Base-by-base conservation (phyloP, 2,888 invertebrate genomes). In the Lamproptera curius region DNA sequence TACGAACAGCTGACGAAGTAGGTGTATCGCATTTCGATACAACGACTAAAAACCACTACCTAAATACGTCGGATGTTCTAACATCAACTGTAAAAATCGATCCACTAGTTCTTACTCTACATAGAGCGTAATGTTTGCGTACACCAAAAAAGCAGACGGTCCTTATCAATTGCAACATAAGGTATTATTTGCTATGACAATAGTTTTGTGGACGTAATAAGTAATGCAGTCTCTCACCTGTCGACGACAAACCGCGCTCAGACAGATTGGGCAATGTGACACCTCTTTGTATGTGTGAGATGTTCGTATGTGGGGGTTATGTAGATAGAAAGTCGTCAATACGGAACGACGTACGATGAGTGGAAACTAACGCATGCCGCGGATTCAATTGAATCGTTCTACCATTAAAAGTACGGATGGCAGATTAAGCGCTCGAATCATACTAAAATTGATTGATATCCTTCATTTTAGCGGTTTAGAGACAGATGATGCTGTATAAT, bases 381-480 rank as follows among this genome's bases (percentile, higher is more conserved):
- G 63, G 75, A 74, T 76, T 76, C 82, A 82, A 82, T 83, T 75
- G 76, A 76, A 75, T 78, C 76, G 71, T 66, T 79, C 73, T 74
- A 74, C 67, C 69, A 74, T 78, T 74, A 73, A 76, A 52, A 51
- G 73, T 73, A 81, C 14, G 33, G 78, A 60, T 50, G 54, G 67
- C 71, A 73, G 46, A 57, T 48, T 40, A 57, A 41, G 5, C n/a
- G 31, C 6, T 20, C 20, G 20, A n/a, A n/a, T n/a, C n/a, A n/a
- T n/a, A n/a, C n/a, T n/a, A n/a, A n/a, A n/a, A n/a, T n/a, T n/a
- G n/a, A n/a, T n/a, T n/a, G n/a, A n/a, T n/a, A n/a, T n/a, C n/a
- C n/a, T n/a, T n/a, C n/a, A n/a, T n/a, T n/a, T n/a, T n/a, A n/a
- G n/a, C n/a, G n/a, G n/a, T n/a, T n/a, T n/a, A n/a, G n/a, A n/a